Evolutionary conservation across 1,140 invertebrate genomes (phyloP).

Genomic region (Drosophila micromelanica): DNA sequence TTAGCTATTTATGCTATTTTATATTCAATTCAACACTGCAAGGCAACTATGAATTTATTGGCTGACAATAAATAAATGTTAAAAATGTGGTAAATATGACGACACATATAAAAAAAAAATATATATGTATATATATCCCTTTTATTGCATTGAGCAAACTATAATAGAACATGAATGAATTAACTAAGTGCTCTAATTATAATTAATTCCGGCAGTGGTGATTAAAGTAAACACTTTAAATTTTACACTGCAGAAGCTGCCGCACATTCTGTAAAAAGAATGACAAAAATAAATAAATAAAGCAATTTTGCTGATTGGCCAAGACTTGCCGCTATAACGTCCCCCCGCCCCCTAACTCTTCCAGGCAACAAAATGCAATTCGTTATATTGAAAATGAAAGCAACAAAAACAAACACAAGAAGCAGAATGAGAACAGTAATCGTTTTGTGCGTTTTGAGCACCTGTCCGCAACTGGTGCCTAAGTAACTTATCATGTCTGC

Average conservation of each 20-base stretch:
- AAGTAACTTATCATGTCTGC: slow-evolving; percentile 69
- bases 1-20: no score
- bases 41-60: no score
- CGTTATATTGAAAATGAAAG: slow-evolving; percentile 47
- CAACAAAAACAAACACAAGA: no score
- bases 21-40: no score
- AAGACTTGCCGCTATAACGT: slow-evolving; percentile 11
- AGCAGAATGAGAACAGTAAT: slow-evolving; percentile 3
- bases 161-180: no score
- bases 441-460: slow-evolving; percentile 32
- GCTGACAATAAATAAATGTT: no score
- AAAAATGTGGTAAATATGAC: no score
- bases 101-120: no score
- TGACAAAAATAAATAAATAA: slow-evolving; percentile 2
- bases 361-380: slow-evolving; percentile 72
- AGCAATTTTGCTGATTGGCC: slow-evolving; percentile 37
- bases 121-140: no score
- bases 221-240: neutral
- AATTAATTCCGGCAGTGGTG: no score
- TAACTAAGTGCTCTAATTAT: no score
- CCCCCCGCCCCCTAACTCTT: neutral
- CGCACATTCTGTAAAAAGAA: neutral
- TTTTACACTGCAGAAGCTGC: neutral
- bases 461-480: slow-evolving; percentile 32
- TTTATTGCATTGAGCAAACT: no score